These are phyloP conservation scores for Rhynchopsitta pachyrhyncha DNA, from an alignment of 2,113 vertebrate genomes.

Conservation along the genomic window DNA sequence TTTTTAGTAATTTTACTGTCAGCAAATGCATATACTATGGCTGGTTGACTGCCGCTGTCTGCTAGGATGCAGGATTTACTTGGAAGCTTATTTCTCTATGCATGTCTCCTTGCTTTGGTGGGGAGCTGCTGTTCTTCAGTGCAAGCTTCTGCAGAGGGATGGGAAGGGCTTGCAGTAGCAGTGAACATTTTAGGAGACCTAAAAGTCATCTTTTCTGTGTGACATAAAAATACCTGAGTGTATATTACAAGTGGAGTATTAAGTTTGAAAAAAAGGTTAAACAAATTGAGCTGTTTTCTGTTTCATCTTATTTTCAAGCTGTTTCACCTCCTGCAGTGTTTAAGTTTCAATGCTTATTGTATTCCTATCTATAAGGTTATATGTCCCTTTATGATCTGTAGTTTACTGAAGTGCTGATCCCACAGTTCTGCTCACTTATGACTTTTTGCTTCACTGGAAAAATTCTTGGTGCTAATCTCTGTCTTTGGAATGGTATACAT, in stretches of 20 bases:
- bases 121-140: not conserved
- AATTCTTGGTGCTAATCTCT: not conserved
- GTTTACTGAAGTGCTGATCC: not conserved
- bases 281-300: not conserved
- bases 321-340: not conserved
- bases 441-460: not conserved
- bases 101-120: fast-evolving
- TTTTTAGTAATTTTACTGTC: not conserved
- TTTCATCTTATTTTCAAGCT: not conserved
- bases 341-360: not conserved
- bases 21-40: not conserved
- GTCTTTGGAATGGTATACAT: not conserved
- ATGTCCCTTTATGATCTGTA: not conserved
- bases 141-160: not conserved
- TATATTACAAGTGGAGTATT: not conserved
- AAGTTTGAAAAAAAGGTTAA: not conserved
- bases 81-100: not conserved
- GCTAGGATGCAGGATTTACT: not conserved
- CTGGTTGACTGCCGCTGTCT: not conserved
- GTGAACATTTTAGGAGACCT: not conserved
- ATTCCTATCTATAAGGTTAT: not conserved
- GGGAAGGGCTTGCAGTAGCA: not conserved
- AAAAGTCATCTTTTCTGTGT: not conserved
- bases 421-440: not conserved
- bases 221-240: not conserved